A percentile compares a stretch with the other conserved stretches of the same genome.
These are phyloP conservation scores for Desmodus rotundus DNA, from an alignment of 2,113 vertebrate genomes.

Conservation along the genomic window DNA sequence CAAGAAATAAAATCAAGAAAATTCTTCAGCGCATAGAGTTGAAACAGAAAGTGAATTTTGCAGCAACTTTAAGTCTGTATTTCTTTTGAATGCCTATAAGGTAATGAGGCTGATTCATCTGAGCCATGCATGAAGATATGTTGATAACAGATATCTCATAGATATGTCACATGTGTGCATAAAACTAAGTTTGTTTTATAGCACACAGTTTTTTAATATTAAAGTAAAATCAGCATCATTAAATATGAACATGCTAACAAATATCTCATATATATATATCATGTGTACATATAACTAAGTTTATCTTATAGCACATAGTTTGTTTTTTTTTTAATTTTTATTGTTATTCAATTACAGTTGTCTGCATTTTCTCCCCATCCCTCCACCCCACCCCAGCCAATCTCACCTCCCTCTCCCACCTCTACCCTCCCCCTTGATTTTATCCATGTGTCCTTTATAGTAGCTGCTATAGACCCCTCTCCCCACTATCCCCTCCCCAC, in stretches of 20 bases:
- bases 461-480: no score
- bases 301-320: not conserved
- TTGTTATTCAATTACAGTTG: no score
- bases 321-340: no score
- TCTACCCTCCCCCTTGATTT: no score
- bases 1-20: constrained; percentile 20
- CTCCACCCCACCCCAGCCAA: no score
- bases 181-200: not conserved
- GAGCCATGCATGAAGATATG: not conserved
- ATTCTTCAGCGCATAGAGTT: not conserved
- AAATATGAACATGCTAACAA: not conserved
- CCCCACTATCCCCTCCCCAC: no score
- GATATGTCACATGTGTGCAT: not conserved
- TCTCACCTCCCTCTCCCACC: no score
- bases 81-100: not conserved
- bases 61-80: not conserved
- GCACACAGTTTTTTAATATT: not conserved
- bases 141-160: not conserved
- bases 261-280: not conserved
- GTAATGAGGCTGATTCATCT: not conserved
- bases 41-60: not conserved
- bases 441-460: no score
- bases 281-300: not conserved
- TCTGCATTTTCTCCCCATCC: no score
- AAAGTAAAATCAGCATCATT: not conserved